Conservation (phyloP, 1,140 invertebrate species). For the Leptinotarsa defecta region DNA sequence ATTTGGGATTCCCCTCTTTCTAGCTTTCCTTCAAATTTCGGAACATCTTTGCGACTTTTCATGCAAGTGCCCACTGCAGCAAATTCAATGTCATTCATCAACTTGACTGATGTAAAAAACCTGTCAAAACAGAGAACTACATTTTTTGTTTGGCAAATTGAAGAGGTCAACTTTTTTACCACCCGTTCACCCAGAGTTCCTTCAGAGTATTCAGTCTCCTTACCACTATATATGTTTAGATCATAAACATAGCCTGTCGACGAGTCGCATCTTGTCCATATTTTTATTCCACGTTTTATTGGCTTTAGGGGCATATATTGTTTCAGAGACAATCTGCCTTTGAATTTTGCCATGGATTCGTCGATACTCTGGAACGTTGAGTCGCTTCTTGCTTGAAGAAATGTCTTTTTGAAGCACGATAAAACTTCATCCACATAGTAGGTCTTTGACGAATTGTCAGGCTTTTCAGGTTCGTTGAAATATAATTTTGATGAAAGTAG, state of each 20-base stretch:
- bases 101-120: slow-evolving; percentile 19
- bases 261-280: slow-evolving; percentile 47
- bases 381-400: slow-evolving; percentile 17
- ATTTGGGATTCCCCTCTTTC: slow-evolving; percentile 14
- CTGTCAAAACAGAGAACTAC: slow-evolving; percentile 16
- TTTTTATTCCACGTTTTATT: slow-evolving; percentile 55
- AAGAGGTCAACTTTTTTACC: slow-evolving; percentile 3
- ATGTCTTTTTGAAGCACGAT: neutral
- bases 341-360: slow-evolving; percentile 54
- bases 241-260: slow-evolving; percentile 31
- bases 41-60: slow-evolving; percentile 26
- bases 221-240: slow-evolving; percentile 31
- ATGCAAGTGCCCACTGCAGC: slow-evolving; percentile 20
- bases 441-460: neutral
- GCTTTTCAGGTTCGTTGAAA: neutral
- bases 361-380: slow-evolving; percentile 35
- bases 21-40: slow-evolving; percentile 26
- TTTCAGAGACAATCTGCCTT: slow-evolving; percentile 50
- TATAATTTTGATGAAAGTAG: neutral
- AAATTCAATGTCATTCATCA: slow-evolving; percentile 12
- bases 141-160: no score
- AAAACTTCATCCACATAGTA: slow-evolving; percentile 11
- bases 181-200: slow-evolving; percentile 9
- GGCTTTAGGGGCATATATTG: slow-evolving; percentile 55
- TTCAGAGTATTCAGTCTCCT: neutral